Base-by-base conservation (phyloP, 2,888 invertebrate genomes). In the Pilophorus perplexus region DNA sequence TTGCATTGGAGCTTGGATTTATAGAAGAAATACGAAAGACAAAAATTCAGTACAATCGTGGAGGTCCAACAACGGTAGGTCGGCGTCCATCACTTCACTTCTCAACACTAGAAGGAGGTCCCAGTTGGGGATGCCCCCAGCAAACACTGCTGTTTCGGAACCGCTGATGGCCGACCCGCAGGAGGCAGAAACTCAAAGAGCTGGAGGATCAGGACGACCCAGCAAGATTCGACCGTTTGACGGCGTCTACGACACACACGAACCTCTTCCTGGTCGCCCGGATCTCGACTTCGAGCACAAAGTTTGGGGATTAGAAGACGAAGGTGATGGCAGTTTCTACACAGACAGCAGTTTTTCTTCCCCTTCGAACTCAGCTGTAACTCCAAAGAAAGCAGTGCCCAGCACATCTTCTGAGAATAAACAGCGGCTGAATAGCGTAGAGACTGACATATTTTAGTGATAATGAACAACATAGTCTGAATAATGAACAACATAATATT, bases 231-330 rank as follows among this genome's bases (percentile, higher is more conserved):
- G 62, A 10, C 54, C 65, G 72, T 93, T 91, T 76, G 92, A 93
- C 75, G 86, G 84, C 77, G 85, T 86, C 59, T 93, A 93, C 77
- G 83, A 86, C 72, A 93, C 93, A 8, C 81, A 90, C 75, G 93
- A 93, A 79, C 93, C 93, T 59, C 78, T 93, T 81, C 84, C 0
- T 82, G 83, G 71, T 83, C 85, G 74, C 90, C 92, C 40, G 82
- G 42, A 60, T 1, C 82, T 86, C 72, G 88, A 89, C 68, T 91
- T 91, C 78, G 89, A 89, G 72, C 87, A 88, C 71, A 90, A 90
- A 77, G 83, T 84, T 68, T 88, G 88, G 86, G 89, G 89, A 76
- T 78, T 89, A 62, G 84, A 79, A 72, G 79, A 84, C 76, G 82
- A 83, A 67, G 83, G 82, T 40, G 59, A 59, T 5, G 40, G 40